A percentile compares a stretch with the other conserved stretches of the same genome.
Evolutionary conservation across 2,113 vertebrate genomes (phyloP).

Genomic region (Shinisaurus crocodilurus): DNA sequence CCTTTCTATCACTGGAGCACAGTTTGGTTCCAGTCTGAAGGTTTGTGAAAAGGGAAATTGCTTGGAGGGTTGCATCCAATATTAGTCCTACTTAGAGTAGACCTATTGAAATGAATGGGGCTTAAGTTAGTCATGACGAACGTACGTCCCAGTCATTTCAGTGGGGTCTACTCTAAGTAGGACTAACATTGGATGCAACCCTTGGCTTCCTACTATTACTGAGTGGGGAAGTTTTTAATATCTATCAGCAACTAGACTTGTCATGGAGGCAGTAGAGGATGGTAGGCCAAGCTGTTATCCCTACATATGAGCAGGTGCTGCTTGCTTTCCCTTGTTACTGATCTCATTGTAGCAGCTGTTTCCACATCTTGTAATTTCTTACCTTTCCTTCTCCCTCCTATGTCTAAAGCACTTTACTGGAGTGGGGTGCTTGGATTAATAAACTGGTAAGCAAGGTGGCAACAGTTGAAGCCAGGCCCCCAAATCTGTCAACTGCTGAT

Average conservation of each 20-base stretch:
- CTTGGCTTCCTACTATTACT: background rate
- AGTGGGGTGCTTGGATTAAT: background rate
- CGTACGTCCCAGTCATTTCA: no score
- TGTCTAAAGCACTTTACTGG: background rate
- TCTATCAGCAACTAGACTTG: background rate
- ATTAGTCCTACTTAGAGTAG: no score
- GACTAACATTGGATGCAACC: no score
- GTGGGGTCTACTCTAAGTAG: no score
- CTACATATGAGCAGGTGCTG: background rate
- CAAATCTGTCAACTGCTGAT: background rate
- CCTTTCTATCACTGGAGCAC: background rate
- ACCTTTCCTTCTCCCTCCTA: background rate
- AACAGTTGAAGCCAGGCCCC: background rate
- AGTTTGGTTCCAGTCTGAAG: background rate
- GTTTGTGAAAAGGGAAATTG: background rate
- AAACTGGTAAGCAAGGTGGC: background rate
- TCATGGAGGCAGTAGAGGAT: background rate
- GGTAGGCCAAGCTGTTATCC: background rate
- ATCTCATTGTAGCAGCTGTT: background rate
- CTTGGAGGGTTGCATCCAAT: background rate
- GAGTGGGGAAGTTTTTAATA: background rate
- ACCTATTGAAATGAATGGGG: no score
- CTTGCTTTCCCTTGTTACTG: background rate
- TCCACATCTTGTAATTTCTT: background rate
- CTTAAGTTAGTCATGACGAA: no score